Evolutionary conservation across 1,140 invertebrate genomes (phyloP), one percentile per base, ranked within the genome.

Genomic region (Pseudachorutes palmiensis): DNA sequence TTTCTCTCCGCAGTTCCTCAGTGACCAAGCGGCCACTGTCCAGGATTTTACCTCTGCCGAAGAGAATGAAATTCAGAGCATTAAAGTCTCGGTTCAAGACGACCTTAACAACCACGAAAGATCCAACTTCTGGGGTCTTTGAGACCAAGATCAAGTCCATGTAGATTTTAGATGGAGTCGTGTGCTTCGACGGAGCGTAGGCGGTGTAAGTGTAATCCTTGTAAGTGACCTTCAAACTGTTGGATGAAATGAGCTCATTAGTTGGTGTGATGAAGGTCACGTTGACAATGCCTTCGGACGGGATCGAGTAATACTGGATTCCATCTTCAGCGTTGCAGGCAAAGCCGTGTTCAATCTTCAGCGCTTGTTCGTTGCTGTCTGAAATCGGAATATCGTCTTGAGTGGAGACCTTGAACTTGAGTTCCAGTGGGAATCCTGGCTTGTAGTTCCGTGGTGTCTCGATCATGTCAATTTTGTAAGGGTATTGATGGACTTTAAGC

Each of bases 401-500:
- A 74, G 87, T 84, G 0, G 83, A 76, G 0, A 89, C 77, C 81
- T 88, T 88, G 2, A 89, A 77, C 87, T 71, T 16, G 62, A 72
- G n/a, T 19, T 51, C 55, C 5, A 67, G 32, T 2, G 69, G 69
- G 36, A 97, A 81, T 9, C 87, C 89, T 1, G 91, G 90, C 76
- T 94, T 94, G 77, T 91, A 97, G 72, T 86, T 87, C 62, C 88
- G 84, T 1, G 92, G 83, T 0, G 88, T 87, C 72, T 91, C 86
- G 49, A 90, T 83, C 57, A 92, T 81, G 70, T 91, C 87, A 77
- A 97, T 82, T 74, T 86, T 87, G 73, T 94, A 92, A 32, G 88
- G 87, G 70, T 90, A 85, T 67, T 86, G 83, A 75, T 94, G 86
- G 1, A 95, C 77, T 24, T 84, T 84, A 64, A 94, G 81, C 68